A percentile compares a stretch with the other conserved stretches of the same genome.
Conservation (phyloP, 2,113 vertebrate genomes). For the Corythornis cristatus region DNA sequence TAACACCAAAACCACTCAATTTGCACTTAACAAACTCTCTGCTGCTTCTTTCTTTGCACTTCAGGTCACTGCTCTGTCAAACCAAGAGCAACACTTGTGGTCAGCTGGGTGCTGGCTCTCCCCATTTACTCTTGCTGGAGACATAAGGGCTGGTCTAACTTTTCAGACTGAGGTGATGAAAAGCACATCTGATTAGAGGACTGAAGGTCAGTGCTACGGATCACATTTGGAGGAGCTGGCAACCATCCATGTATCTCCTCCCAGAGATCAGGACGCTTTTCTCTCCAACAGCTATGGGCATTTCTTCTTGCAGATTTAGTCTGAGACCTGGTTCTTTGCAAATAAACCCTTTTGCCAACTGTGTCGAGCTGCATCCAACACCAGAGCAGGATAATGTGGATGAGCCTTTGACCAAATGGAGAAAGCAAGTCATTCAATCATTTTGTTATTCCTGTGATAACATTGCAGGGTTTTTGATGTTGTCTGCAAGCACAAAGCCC, state of each 20-base stretch:
- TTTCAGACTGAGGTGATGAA: not conserved
- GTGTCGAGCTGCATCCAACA: not conserved
- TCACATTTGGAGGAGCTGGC: not conserved
- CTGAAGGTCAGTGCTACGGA: not conserved
- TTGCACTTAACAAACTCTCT: not conserved
- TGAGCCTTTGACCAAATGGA: not conserved
- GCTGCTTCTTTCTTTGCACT: not conserved
- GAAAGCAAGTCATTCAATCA: not conserved
- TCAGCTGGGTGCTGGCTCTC: not conserved
- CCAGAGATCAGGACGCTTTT: not conserved
- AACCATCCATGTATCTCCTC: not conserved
- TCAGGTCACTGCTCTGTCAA: not conserved
- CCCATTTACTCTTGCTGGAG: not conserved
- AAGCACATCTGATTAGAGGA: not conserved
- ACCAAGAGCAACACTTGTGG: not conserved
- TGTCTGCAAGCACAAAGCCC: not conserved
- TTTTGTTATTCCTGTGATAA: not conserved
- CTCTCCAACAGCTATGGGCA: not conserved
- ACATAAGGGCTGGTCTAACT: accelerated
- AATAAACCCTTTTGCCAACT: not conserved
- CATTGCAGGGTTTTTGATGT: not conserved
- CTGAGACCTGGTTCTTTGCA: not conserved
- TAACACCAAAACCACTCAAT: not conserved
- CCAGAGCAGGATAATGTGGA: not conserved
- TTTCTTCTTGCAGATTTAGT: not conserved